Conservation (phyloP, 1,140 invertebrate species). For the Aphaenogaster ashmeadi region DNA sequence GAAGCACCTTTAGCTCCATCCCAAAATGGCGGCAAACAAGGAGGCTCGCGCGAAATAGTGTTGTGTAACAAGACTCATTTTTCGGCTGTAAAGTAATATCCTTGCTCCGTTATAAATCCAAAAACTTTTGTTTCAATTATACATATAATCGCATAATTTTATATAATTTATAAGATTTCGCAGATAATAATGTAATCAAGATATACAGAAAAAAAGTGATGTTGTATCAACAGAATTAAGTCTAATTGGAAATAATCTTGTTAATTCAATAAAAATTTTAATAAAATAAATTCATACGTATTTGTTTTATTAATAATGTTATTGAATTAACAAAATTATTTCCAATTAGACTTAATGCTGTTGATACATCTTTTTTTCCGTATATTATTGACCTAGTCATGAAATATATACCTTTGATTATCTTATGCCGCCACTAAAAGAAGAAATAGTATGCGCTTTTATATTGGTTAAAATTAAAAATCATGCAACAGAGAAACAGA, state of each 20-base stretch:
- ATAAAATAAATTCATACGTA: no score
- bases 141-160: background rate
- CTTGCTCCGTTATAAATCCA: background rate
- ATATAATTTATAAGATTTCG: background rate
- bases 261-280: no score
- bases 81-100: background rate
- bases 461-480: background rate
- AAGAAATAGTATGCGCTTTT: background rate
- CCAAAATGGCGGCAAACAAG: conserved; percentile 76
- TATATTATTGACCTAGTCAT: background rate
- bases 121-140: background rate
- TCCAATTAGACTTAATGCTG: no score
- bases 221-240: no score
- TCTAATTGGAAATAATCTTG: no score
- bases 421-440: background rate
- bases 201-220: no score
- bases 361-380: no score
- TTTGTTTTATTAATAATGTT: no score
- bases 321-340: no score
- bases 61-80: conserved; percentile 13
- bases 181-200: background rate
- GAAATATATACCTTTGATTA: background rate
- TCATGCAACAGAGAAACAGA: no score
- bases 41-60: background rate
- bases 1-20: conserved; percentile 54